Base-by-base conservation (phyloP, 2,113 vertebrate genomes). In the cat (Felis catus) region DNA sequence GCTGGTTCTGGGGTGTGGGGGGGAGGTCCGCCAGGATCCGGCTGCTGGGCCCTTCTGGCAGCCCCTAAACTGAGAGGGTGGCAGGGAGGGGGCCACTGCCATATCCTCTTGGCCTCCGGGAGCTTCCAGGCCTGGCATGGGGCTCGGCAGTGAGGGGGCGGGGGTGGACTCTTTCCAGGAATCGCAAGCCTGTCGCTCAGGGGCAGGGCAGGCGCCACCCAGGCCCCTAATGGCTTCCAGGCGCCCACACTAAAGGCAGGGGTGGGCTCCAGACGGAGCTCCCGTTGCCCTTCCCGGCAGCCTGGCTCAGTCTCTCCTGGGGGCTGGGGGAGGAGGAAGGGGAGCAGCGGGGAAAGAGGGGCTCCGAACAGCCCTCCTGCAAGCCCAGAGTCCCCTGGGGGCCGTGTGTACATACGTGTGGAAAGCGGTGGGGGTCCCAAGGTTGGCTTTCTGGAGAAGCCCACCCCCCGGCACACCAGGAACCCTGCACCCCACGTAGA, bases 201-300 rank as follows among this genome's bases (percentile, higher is more conserved):
- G 70, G 66, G 55, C 70, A 95, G 82, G 86, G 89, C 33, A 1
- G 94, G 93, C 36, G 0, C 95, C 93, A 97, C 78, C 65, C 87
- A 48, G 92, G 92, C 74, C 92, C 73, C 94, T 98, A 97, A 98
- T 97, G 70, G 96, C 74, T 97, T 97, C 97, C 98, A 97, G 96
- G 86, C n/a, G 39, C 79, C 95, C 81, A 92, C 0, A 0, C 51
- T 63, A 13, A 74, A 53, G 83, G 78, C 81, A 36, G 41, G n/a
- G 51, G 45, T 65, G n/a, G 81, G 74, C 51, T 95, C 41, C 51
- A 61, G 74, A 33, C 71, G 51, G 71, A 91, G 53, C 23, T 55
- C 58, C 70, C 21, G 33, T 27, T 66, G 70, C 36, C 19, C n/a
- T 92, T 83, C 91, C 29, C 55, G 14, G 79, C 6, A 5, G 65